Evolutionary conservation across 2,113 vertebrate genomes (phyloP), one percentile per base, ranked within the genome.

Genomic region (Crocuta crocuta): DNA sequence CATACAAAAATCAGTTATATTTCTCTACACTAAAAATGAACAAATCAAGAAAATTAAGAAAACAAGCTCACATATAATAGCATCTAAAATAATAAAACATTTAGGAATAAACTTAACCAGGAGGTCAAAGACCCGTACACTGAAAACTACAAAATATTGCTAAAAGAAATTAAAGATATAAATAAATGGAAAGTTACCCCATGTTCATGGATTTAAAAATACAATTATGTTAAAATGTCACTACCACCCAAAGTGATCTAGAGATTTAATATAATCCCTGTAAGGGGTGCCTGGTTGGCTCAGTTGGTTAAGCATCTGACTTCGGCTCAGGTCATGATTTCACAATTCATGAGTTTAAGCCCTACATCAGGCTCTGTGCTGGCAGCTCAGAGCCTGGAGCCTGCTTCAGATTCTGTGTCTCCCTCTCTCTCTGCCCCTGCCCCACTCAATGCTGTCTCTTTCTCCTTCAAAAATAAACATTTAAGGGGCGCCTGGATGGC

Each of bases 21-120:
- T 81, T 97, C 58, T 82, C 78, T 86, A 78, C 6, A 26, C 16
- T 96, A 95, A 89, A 19, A 95, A 92, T 26, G 3, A 92, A 58
- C 12, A 74, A 76, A 90, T 58, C 35, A 94, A 83, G 24, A 13
- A 74, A 35, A 91, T 31, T 87, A 58, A 81, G 12, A 70, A 33
- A 93, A 73, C 5, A 82, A 48, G 65, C 35, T 7, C 31, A 94
- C 63, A 90, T 92, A 65, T 33, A 92, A 33, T 53, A 86, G 4
- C 15, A 96, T 70, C n/a, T 76, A 91, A 68, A 89, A 19, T 45
- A 94, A 12, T 43, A 93, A 82, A 91, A 70, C 85, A 91, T 31
- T 80, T 84, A 80, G 10, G 15, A 82, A 90, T 35, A 94, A 96
- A 61, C 8, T 33, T 74, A 83, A 66, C 21, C 68, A 70, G 39